Evolutionary conservation across 2,888 invertebrate species (phyloP).

Genomic region (Monopis laevigella): DNA sequence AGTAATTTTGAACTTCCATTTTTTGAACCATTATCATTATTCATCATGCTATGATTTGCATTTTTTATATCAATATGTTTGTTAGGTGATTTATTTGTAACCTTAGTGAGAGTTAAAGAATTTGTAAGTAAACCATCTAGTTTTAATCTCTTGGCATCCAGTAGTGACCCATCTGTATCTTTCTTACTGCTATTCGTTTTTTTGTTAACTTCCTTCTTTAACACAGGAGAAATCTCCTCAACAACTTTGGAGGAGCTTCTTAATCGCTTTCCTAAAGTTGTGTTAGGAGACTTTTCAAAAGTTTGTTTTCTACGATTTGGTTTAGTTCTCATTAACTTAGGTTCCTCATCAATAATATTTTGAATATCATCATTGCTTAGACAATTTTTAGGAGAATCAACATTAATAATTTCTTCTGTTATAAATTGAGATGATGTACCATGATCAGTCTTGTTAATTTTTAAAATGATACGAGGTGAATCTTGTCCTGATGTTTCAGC

Average conservation of each 20-base stretch:
- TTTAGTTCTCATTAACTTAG: slow-evolving; percentile 11
- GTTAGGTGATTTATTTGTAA: slow-evolving; percentile 27
- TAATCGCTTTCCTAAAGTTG: slow-evolving; percentile 47
- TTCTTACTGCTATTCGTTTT: slow-evolving; percentile 31
- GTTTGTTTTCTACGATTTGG: slow-evolving; percentile 6
- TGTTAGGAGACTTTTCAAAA: slow-evolving; percentile 30
- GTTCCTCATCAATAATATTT: slow-evolving; percentile 15
- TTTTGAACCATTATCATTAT: slow-evolving; percentile 57
- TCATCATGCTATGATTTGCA: slow-evolving; percentile 42
- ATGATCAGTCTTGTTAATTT: slow-evolving; percentile 71
- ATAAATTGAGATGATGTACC: slow-evolving; percentile 59
- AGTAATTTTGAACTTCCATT: slow-evolving; percentile 63
- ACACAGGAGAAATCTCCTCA: slow-evolving; percentile 33
- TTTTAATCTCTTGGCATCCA: slow-evolving; percentile 52
- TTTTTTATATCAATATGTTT: slow-evolving; percentile 24
- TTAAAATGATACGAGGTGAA: slow-evolving; percentile 69
- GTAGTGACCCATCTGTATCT: slow-evolving; percentile 32
- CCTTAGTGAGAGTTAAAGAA: slow-evolving; percentile 43
- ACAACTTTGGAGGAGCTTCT: slow-evolving; percentile 54
- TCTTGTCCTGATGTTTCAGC: slow-evolving; percentile 50
- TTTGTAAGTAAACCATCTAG: slow-evolving; percentile 51
- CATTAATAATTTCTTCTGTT: slow-evolving; percentile 46
- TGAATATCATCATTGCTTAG: slow-evolving; percentile 17
- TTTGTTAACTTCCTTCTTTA: slow-evolving; percentile 36
- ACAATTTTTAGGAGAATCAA: slow-evolving; percentile 30